Conservation (phyloP, 1,140 invertebrate genomes). For the Triops longicaudatus region DNA sequence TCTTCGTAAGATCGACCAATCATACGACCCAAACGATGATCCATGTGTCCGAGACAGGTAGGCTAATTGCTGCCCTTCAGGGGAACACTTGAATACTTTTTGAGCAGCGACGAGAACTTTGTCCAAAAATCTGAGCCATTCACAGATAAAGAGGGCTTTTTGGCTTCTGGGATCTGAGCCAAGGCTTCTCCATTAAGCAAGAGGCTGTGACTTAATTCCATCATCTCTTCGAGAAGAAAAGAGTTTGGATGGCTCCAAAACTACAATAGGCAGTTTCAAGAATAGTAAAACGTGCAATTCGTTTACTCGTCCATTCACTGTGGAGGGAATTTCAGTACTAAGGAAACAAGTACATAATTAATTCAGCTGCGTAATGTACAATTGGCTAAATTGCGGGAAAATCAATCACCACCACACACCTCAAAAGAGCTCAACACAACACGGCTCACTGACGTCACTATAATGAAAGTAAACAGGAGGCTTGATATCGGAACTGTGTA, state of each 20-base stretch:
- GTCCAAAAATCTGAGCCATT: slow-evolving; percentile 94
- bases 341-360: not conserved
- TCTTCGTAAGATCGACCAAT: slow-evolving; percentile 98
- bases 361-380: not conserved
- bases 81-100: slow-evolving; percentile 75
- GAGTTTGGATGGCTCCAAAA: not conserved
- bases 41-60: slow-evolving; percentile 93
- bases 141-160: slow-evolving; percentile 92
- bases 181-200: slow-evolving; percentile 88
- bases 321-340: not conserved
- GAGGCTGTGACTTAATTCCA: slow-evolving; percentile 38
- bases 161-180: slow-evolving; percentile 80
- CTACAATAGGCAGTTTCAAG: not conserved
- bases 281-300: not conserved
- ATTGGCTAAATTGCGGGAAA: not conserved
- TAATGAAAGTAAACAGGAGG: not conserved
- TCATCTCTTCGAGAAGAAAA: slow-evolving; percentile 27
- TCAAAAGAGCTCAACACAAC: not conserved
- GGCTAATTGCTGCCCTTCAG: slow-evolving; percentile 85
- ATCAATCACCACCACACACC: not conserved
- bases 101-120: slow-evolving; percentile 87
- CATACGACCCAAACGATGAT: slow-evolving; percentile 94
- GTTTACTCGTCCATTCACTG: not conserved
- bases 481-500: not conserved
- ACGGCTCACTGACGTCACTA: not conserved